Percentiles rank a stretch among this genome's conserved stretches.
phyloP scores from a whole-genome alignment of 2,888 invertebrate species.

The Alsophila aescularia region DNA sequence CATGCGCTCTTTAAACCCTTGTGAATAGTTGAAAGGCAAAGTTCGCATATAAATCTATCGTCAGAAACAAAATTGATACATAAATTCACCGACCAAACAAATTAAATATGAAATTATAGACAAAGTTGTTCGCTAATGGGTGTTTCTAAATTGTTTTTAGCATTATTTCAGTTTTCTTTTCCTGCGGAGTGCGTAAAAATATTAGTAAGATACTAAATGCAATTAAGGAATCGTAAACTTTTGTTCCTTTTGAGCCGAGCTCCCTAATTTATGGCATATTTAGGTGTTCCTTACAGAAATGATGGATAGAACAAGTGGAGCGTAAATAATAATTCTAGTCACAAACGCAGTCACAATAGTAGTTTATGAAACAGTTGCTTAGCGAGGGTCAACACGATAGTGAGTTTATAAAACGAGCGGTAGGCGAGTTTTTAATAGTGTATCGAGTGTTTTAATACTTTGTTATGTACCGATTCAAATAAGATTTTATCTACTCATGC shows the following conservation, averaged over 20 bases:
- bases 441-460: no score
- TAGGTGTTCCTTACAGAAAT: not conserved
- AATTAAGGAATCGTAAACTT: slow-evolving; percentile 35
- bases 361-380: no score
- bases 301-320: slow-evolving; percentile 1
- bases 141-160: slow-evolving; percentile 63
- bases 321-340: not conserved
- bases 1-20: slow-evolving; percentile 18
- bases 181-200: slow-evolving; percentile 40
- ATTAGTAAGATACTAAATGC: slow-evolving; percentile 38
- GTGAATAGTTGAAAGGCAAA: slow-evolving; percentile 31
- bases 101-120: slow-evolving; percentile 67
- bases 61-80: slow-evolving; percentile 54
- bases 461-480: no score
- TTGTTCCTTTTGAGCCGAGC: slow-evolving; percentile 1
- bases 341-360: no score
- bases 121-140: slow-evolving; percentile 64
- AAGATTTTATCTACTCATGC: no score
- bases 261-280: slow-evolving; percentile 1
- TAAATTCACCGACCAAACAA: slow-evolving; percentile 56
- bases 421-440: no score
- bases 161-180: slow-evolving; percentile 58
- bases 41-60: slow-evolving; percentile 46
- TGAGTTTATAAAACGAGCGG: no score
- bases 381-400: no score